Percentiles rank a stretch among this genome's conserved stretches.
phyloP scores from a whole-genome alignment of 2,888 invertebrate species.

The Lithophane ornitopus region DNA sequence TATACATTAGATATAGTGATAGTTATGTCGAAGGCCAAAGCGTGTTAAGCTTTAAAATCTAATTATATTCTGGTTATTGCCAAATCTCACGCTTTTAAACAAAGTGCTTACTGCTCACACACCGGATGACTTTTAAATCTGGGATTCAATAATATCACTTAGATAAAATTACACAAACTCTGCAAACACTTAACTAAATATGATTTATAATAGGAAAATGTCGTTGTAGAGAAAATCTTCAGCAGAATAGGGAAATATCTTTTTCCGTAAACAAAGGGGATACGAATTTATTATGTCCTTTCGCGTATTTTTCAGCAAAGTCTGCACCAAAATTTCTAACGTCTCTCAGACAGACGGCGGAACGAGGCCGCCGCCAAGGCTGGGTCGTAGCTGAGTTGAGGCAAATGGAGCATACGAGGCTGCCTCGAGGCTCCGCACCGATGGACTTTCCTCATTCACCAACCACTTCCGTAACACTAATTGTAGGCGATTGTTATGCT shows the following conservation, averaged over 20 bases:
- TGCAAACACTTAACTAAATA: background rate
- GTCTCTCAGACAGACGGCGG: slow-evolving; percentile 23
- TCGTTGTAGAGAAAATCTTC: background rate
- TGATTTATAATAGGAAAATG: background rate
- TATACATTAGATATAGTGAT: slow-evolving; percentile 62
- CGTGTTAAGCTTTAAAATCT: slow-evolving; percentile 45
- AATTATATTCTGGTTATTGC: slow-evolving; percentile 56
- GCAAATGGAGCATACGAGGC: slow-evolving; percentile 77
- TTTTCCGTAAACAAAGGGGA: background rate
- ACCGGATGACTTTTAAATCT: background rate
- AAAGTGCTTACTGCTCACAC: slow-evolving; percentile 23
- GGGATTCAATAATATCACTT: background rate
- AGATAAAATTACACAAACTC: background rate
- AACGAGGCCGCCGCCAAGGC: slow-evolving; percentile 75
- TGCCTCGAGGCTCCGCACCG: slow-evolving; percentile 72
- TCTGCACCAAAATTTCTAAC: slow-evolving; percentile 53
- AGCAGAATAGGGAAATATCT: background rate
- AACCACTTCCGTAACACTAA: slow-evolving; percentile 76
- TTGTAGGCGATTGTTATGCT: slow-evolving; percentile 74
- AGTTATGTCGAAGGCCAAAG: slow-evolving; percentile 64
- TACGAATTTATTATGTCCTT: background rate
- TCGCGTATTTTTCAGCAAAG: slow-evolving; percentile 9
- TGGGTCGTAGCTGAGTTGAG: slow-evolving; percentile 71
- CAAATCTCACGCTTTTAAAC: slow-evolving; percentile 54
- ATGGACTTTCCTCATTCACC: slow-evolving; percentile 81